These are phyloP conservation scores for Latrodectus geometricus DNA, from an alignment of 1,140 invertebrate genomes.

Conservation along the genomic window DNA sequence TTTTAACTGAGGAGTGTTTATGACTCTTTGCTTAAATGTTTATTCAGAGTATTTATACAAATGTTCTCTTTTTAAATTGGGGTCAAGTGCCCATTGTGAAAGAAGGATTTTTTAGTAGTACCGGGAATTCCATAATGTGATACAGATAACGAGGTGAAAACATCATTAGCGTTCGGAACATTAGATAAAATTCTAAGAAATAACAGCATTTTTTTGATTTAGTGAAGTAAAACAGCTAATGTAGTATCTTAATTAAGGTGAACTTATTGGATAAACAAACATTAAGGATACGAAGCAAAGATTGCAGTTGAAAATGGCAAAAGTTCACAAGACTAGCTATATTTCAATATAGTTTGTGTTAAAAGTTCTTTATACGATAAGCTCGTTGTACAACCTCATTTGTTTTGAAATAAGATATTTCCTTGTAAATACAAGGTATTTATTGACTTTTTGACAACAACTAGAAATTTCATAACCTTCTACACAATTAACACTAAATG, in stretches of 20 bases:
- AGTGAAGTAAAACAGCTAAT: background rate
- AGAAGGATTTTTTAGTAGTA: background rate
- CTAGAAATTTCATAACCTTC: no score
- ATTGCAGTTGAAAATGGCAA: no score
- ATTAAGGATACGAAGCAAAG: no score
- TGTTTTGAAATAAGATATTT: no score
- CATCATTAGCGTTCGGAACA: background rate
- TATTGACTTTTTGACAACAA: no score
- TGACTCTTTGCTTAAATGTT: constrained; percentile 4
- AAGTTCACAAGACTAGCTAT: no score
- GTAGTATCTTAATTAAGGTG: background rate
- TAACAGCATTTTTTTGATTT: background rate
- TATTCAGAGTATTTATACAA: constrained; percentile 2
- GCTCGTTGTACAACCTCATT: no score
- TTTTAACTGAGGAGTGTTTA: background rate
- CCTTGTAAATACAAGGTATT: no score
- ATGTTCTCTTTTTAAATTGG: background rate
- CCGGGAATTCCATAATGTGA: background rate
- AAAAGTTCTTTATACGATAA: no score
- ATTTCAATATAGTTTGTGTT: no score
- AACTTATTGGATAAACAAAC: background rate
- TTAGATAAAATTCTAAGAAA: background rate
- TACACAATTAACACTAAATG: no score
- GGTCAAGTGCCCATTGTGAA: background rate
- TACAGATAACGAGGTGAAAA: background rate